These are phyloP conservation scores for Brachystomella parvula DNA, from an alignment of 1,140 invertebrate genomes.

Conservation along the genomic window DNA sequence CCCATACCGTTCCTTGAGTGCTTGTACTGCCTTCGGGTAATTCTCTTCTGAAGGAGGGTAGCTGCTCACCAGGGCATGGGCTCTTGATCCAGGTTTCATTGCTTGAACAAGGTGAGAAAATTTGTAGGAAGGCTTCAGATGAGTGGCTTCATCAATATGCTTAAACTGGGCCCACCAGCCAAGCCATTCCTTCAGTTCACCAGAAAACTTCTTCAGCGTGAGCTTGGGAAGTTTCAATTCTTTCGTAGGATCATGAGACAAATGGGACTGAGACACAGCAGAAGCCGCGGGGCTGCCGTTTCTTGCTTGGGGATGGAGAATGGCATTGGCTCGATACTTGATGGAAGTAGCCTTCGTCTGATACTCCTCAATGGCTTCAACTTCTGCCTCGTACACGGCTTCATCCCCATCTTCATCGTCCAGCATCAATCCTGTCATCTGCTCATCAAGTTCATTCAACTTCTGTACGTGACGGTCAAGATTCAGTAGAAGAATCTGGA, in stretches of 20 bases:
- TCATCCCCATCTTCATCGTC: not conserved
- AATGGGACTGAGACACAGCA: not conserved
- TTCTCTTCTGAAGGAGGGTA: constrained; percentile 13
- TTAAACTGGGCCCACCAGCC: constrained; percentile 42
- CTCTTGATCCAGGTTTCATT: not conserved
- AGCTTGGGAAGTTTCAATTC: constrained; percentile 25
- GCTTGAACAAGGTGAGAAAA: constrained; percentile 36
- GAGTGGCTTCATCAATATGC: constrained; percentile 41
- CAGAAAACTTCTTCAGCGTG: constrained; percentile 40
- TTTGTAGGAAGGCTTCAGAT: constrained; percentile 38
- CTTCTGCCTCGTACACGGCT: not conserved
- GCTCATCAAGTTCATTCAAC: not conserved
- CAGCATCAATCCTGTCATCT: not conserved
- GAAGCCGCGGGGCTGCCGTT: not conserved
- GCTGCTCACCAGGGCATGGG: constrained; percentile 8
- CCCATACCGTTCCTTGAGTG: constrained; percentile 9
- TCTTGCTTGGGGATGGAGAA: not conserved
- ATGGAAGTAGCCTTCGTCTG: not conserved
- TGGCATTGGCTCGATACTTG: not conserved
- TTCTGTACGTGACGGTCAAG: not conserved
- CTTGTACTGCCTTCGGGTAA: constrained; percentile 14
- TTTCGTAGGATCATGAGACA: not conserved
- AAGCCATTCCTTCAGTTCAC: constrained; percentile 42
- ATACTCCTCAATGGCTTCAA: not conserved
- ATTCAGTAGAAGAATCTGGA: not conserved